Evolutionary conservation across 2,797 vertebrate species (phyloP).

Genomic region (Microhierax caerulescens): DNA sequence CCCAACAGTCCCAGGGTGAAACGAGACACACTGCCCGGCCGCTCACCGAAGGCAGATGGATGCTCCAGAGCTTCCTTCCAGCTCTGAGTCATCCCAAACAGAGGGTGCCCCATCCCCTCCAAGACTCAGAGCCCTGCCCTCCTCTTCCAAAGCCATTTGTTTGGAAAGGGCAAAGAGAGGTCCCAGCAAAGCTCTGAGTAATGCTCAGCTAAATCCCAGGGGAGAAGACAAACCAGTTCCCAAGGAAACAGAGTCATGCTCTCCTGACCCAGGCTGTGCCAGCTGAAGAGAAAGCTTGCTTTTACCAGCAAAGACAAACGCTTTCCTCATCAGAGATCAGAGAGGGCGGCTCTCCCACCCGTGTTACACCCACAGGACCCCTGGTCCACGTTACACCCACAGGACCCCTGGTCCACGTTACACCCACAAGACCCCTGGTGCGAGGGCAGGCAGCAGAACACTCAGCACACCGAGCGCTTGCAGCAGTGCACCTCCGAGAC

Average conservation of each 20-base stretch:
- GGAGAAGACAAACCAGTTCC: neutral
- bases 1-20: neutral
- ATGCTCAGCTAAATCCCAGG: slow-evolving; percentile 2
- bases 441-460: neutral
- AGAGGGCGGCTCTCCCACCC: neutral
- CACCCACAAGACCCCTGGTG: no score
- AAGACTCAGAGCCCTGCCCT: neutral
- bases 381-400: neutral
- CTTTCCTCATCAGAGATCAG: neutral
- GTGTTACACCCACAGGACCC: neutral
- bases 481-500: neutral
- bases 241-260: neutral
- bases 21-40: neutral
- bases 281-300: neutral
- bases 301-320: neutral
- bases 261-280: neutral
- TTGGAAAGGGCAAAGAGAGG: neutral
- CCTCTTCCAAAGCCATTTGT: neutral
- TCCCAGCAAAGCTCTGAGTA: slow-evolving; percentile 23
- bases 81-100: neutral
- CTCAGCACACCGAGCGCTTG: neutral
- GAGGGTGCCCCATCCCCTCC: neutral
- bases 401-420: neutral
- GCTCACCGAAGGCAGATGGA: neutral
- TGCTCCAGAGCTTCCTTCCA: neutral